A percentile compares a stretch with the other conserved stretches of the same genome.
These are phyloP conservation scores for Ophiodon elongatus DNA, from an alignment of 2,113 vertebrate species.

Conservation along the genomic window DNA sequence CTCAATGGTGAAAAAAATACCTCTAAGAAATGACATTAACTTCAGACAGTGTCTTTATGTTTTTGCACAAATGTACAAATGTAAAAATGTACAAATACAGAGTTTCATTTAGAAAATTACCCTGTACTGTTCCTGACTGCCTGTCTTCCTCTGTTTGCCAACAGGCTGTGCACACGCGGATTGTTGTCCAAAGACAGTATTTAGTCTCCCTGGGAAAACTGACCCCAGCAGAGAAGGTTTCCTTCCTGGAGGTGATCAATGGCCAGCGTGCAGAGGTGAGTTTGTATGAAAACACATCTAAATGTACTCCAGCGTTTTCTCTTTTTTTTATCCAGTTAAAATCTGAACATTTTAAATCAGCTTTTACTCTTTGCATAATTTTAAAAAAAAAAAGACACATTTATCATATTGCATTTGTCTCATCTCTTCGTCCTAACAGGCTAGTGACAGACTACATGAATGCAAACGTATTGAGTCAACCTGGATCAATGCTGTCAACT, in stretches of 20 bases:
- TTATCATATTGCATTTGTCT: not conserved
- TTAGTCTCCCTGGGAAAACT: conserved; percentile 81
- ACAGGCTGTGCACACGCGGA: conserved; percentile 83
- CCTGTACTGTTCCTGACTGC: conserved; percentile 15
- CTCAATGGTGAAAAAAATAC: not conserved
- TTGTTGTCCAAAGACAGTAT: conserved; percentile 82
- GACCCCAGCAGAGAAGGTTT: conserved; percentile 78
- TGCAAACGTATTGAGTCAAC: conserved; percentile 82
- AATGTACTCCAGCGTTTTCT: not conserved
- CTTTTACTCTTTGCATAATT: not conserved
- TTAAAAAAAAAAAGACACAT: not conserved
- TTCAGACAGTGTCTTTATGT: not conserved
- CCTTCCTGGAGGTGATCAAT: conserved; percentile 80
- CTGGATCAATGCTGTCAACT: conserved; percentile 80
- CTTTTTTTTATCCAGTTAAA: not conserved
- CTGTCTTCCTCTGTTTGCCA: conserved; percentile 6
- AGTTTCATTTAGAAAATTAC: not conserved
- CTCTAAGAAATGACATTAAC: not conserved
- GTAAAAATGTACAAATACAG: not conserved
- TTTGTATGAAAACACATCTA: not conserved
- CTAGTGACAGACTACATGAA: conserved; percentile 75
- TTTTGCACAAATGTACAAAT: not conserved
- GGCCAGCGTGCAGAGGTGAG: conserved; percentile 80
- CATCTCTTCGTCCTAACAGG: conserved; percentile 63
- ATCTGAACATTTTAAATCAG: not conserved